Conservation (phyloP, 2,797 vertebrate genomes). For the Leptodactylus fallax region DNA sequence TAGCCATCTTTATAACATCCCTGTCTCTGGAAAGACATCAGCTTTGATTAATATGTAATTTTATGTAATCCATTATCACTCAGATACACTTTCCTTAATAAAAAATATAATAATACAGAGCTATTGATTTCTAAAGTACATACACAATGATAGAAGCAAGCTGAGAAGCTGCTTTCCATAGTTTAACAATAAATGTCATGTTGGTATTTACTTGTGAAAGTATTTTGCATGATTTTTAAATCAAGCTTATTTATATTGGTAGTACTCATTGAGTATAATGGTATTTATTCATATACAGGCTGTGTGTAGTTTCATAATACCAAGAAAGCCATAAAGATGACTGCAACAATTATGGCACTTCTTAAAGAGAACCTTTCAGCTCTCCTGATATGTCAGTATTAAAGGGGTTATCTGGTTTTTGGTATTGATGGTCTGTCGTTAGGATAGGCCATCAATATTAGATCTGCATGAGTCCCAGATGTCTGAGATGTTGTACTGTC, state of each 20-base stretch:
- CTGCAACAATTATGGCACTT: too few species aligned
- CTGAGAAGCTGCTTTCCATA: not conserved
- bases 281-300: too few species aligned
- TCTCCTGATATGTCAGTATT: too few species aligned
- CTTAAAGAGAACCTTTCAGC: too few species aligned
- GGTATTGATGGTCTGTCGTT: too few species aligned
- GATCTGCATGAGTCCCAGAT: too few species aligned
- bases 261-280: not conserved
- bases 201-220: not conserved
- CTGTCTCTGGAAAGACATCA: slow-evolving; percentile 40
- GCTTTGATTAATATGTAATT: slow-evolving; percentile 45
- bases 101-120: slow-evolving; percentile 15
- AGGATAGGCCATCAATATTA: too few species aligned
- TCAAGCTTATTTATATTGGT: not conserved
- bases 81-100: slow-evolving; percentile 41
- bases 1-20: slow-evolving; percentile 17
- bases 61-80: slow-evolving; percentile 25
- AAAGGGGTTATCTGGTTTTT: too few species aligned
- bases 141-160: slow-evolving; percentile 13
- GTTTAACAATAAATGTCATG: not conserved
- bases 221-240: not conserved
- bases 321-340: too few species aligned
- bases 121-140: slow-evolving; percentile 32
- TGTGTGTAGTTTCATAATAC: too few species aligned
- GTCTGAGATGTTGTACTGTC: too few species aligned